Evolutionary conservation across 2,888 invertebrate genomes (phyloP).

Genomic region (Norana najaformis): DNA sequence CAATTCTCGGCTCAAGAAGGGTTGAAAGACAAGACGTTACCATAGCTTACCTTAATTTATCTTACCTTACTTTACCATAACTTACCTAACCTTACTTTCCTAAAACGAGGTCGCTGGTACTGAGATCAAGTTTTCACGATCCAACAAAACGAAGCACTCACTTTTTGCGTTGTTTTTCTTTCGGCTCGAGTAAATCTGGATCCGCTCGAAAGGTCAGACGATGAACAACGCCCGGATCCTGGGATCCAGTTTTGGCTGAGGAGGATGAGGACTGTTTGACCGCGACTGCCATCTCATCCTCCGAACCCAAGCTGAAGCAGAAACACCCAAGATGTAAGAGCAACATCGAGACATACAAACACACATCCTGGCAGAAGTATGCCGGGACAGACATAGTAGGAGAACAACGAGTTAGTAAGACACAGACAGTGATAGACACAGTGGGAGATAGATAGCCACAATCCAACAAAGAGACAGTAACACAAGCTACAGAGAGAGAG

Average conservation of each 20-base stretch:
- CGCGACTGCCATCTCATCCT: neutral
- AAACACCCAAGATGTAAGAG: neutral
- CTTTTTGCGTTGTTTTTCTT: neutral
- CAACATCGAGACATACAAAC: neutral
- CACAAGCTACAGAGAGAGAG: neutral
- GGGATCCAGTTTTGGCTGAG: neutral
- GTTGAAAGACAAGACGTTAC: no score
- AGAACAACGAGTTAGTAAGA: neutral
- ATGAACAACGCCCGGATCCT: neutral
- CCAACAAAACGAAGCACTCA: neutral
- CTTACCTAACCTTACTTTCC: neutral
- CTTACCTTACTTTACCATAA: neutral
- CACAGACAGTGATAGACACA: no score
- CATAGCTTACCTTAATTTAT: no score
- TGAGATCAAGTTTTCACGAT: neutral
- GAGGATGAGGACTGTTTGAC: neutral
- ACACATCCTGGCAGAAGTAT: neutral
- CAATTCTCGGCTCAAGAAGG: no score
- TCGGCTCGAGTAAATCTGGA: neutral
- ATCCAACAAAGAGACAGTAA: neutral
- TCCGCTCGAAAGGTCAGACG: conserved; percentile 8
- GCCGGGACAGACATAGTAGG: neutral
- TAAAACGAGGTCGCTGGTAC: neutral
- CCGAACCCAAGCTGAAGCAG: neutral
- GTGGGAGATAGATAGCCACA: no score